Evolutionary conservation across 2,113 vertebrate genomes (phyloP).

Genomic region (Lonchura striata): DNA sequence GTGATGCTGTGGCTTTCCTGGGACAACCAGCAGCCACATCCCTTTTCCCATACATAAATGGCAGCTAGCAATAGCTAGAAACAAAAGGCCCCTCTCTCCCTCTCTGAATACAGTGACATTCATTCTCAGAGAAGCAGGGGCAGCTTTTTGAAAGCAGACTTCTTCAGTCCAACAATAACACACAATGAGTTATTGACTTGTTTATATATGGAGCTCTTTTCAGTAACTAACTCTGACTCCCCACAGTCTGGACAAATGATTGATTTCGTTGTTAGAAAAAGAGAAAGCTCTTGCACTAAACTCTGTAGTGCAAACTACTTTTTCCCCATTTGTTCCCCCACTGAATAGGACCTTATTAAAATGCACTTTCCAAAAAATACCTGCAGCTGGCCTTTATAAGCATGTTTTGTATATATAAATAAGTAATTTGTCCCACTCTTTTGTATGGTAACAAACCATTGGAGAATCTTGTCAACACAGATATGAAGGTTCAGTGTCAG

Average conservation of each 20-base stretch:
- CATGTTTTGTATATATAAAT: constrained; percentile 85
- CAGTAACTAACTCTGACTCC: constrained; percentile 84
- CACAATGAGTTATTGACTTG: constrained; percentile 92
- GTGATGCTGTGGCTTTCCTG: constrained; percentile 21
- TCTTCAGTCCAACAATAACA: constrained; percentile 80
- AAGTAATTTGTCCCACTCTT: constrained; percentile 85
- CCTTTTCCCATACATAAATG: constrained; percentile 79
- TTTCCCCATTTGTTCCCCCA: constrained; percentile 77
- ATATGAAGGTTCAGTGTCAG: constrained; percentile 69
- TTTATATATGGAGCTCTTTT: constrained; percentile 85
- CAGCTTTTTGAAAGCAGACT: constrained; percentile 80
- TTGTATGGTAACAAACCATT: constrained; percentile 78
- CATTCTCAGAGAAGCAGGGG: constrained; percentile 76
- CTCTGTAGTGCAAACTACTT: constrained; percentile 83
- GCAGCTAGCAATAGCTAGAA: constrained; percentile 69
- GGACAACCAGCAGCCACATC: constrained; percentile 57
- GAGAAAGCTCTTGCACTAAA: constrained; percentile 77
- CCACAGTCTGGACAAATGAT: constrained; percentile 86
- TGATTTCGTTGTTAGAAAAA: constrained; percentile 84
- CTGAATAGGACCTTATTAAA: constrained; percentile 86
- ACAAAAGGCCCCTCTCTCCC: constrained; percentile 75
- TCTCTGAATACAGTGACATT: constrained; percentile 79
- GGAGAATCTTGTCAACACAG: constrained; percentile 70
- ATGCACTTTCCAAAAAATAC: constrained; percentile 86
- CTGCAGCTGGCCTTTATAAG: constrained; percentile 84